Percentiles rank a stretch among this genome's conserved stretches.
phyloP scores from a whole-genome alignment of 64 coral and sea anemone genomes.

The Actinia equina region DNA sequence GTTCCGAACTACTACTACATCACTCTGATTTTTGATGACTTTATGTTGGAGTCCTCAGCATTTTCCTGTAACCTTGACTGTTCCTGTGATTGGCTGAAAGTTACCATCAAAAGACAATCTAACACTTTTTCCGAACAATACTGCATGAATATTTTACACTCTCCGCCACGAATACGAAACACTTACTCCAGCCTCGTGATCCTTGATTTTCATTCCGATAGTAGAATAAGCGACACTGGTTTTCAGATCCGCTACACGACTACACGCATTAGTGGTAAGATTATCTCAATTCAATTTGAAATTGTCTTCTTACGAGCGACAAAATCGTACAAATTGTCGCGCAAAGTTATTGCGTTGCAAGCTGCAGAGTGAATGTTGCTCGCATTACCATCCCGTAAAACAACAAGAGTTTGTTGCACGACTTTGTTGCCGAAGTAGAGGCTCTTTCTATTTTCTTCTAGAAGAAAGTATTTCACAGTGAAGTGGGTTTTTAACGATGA shows the following conservation, averaged over 20 bases:
- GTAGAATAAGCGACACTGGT: neutral
- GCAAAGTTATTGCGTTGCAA: no score
- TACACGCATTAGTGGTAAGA: neutral
- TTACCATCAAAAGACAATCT: neutral
- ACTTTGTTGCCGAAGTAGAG: no score
- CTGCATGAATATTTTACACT: neutral
- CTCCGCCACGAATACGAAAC: neutral
- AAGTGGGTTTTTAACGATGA: no score
- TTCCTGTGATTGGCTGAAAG: conserved; percentile 44
- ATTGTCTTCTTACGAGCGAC: no score
- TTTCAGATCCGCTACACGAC: neutral
- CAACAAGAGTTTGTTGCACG: no score
- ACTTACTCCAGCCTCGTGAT: neutral
- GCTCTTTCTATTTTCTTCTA: no score
- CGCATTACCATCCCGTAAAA: no score
- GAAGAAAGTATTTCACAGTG: no score
- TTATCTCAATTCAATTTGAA: neutral
- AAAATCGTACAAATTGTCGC: no score
- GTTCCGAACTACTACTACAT: conserved; percentile 38
- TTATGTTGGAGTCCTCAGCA: conserved; percentile 31
- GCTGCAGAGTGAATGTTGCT: no score
- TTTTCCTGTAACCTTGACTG: conserved; percentile 24
- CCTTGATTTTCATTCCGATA: neutral
- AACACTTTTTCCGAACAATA: neutral
- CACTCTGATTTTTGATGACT: conserved; percentile 45